Conservation (phyloP, 2,113 vertebrate species). For the Uria lomvia region DNA sequence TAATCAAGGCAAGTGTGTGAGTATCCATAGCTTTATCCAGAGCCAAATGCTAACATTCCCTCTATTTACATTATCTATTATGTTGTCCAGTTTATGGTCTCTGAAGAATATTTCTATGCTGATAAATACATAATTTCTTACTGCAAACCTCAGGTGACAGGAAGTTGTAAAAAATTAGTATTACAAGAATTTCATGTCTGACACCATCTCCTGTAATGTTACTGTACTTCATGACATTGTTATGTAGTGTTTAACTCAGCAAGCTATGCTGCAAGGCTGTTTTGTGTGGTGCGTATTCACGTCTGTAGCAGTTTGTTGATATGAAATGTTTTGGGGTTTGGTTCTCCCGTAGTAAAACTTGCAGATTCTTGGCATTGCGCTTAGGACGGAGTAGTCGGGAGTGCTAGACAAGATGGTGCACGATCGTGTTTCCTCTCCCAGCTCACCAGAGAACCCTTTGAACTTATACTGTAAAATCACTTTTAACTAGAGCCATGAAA, state of each 20-base stretch:
- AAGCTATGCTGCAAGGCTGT: background rate
- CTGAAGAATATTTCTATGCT: background rate
- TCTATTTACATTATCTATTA: background rate
- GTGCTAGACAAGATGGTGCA: constrained; percentile 37
- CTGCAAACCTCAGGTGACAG: constrained; percentile 26
- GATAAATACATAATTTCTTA: background rate
- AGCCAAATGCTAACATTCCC: background rate
- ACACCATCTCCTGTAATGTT: background rate
- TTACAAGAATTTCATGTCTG: constrained; percentile 1
- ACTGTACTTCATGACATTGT: constrained; percentile 19
- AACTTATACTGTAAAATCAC: background rate
- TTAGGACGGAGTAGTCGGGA: background rate
- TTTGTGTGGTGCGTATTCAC: background rate
- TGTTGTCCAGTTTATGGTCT: background rate
- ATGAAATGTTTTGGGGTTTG: background rate
- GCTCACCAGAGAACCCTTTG: constrained; percentile 6
- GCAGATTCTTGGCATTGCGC: background rate
- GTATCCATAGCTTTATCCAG: background rate
- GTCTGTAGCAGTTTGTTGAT: background rate
- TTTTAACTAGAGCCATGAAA: constrained; percentile 9
- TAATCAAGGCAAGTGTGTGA: background rate
- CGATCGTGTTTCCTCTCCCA: constrained; percentile 33
- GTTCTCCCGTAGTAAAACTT: background rate
- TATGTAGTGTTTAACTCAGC: constrained; percentile 34
- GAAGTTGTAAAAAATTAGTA: constrained; percentile 12